Conservation (phyloP, 2,797 vertebrate genomes). For the Pangasius sanitwongsei region DNA sequence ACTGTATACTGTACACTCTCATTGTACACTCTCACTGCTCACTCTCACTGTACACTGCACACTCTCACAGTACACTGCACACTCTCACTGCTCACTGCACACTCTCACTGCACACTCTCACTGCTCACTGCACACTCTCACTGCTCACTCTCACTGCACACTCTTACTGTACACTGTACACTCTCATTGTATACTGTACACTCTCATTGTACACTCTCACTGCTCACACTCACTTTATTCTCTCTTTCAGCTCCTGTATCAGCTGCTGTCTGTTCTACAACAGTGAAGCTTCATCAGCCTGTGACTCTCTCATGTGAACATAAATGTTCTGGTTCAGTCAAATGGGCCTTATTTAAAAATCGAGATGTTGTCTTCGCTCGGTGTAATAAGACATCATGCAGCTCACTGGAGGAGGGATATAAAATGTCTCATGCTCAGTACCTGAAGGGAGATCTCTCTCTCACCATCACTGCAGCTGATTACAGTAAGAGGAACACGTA, state of each 20-base stretch:
- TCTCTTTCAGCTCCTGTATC: background rate
- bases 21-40: background rate
- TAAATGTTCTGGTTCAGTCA: background rate
- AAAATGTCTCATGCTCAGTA: background rate
- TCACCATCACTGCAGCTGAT: conserved; percentile 5
- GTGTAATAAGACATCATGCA: conserved; percentile 15
- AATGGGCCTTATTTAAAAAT: background rate
- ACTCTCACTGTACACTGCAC: too few relatives aligned
- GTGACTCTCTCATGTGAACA: background rate
- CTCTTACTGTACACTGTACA: too few relatives aligned
- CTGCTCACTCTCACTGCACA: background rate
- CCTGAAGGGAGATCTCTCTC: background rate
- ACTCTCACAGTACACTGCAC: too few relatives aligned
- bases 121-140: background rate
- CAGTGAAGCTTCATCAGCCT: background rate
- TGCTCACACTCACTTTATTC: too few relatives aligned
- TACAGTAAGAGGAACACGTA: conserved; percentile 4
- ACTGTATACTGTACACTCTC: background rate
- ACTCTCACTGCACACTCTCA: background rate
- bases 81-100: too few relatives aligned
- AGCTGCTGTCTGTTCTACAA: background rate
- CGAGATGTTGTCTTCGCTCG: background rate
- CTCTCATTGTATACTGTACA: too few relatives aligned
- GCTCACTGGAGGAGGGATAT: background rate
- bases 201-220: too few relatives aligned